A percentile compares a stretch with the other conserved stretches of the same genome.
These are phyloP conservation scores for Oreochromis tanganicae DNA, from an alignment of 2,113 vertebrate genomes.

Conservation along the genomic window DNA sequence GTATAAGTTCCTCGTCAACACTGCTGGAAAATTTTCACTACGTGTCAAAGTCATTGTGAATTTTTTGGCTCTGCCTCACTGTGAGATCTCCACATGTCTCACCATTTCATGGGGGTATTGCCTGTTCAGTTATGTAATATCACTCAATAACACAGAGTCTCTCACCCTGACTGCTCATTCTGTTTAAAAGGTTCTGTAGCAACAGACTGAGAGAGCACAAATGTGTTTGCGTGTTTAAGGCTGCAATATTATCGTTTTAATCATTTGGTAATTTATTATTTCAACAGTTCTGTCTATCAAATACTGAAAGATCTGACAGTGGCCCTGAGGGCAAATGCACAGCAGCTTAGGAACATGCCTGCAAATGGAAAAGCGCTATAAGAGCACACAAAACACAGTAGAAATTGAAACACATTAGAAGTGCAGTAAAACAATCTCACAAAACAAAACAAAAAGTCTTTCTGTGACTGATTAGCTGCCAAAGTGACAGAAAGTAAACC, in stretches of 20 bases:
- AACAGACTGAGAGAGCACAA: background rate
- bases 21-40: conserved; percentile 39
- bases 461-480: background rate
- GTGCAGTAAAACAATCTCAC: background rate
- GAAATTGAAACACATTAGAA: background rate
- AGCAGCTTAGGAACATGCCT: background rate
- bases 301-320: background rate
- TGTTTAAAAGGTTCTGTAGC: background rate
- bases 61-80: background rate
- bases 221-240: background rate
- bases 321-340: background rate
- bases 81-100: background rate
- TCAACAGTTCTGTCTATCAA: background rate
- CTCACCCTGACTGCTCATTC: background rate
- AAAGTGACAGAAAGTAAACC: too few species aligned
- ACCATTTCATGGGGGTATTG: background rate
- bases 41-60: conserved; percentile 25
- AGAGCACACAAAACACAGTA: background rate
- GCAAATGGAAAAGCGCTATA: background rate
- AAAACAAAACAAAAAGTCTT: background rate
- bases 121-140: conserved; percentile 11
- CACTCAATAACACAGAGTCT: background rate
- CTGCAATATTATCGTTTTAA: background rate
- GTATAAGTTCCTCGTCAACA: conserved; percentile 29
- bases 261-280: background rate